Conservation (phyloP, 2,888 invertebrate species). For the Heliconius hortense region DNA sequence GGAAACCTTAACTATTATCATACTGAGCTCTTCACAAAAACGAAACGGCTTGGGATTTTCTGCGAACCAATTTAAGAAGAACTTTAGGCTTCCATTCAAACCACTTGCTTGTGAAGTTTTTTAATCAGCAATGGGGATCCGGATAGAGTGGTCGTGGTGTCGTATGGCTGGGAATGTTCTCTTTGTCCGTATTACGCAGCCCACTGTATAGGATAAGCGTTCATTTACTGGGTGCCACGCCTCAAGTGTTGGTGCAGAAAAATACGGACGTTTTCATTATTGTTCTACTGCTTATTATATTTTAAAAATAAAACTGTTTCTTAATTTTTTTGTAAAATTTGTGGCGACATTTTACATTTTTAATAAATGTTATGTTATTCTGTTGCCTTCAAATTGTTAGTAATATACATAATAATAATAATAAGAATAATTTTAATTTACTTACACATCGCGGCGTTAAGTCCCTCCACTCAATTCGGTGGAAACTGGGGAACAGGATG, state of each 20-base stretch:
- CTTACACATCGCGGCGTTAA: too few species aligned
- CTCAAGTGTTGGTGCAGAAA: constrained; percentile 38
- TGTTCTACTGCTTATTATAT: constrained; percentile 14
- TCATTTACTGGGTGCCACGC: constrained; percentile 42
- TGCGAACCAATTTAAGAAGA: constrained; percentile 29
- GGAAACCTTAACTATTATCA: constrained; percentile 37
- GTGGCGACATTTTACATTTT: background rate
- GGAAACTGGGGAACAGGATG: too few species aligned
- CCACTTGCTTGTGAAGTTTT: constrained; percentile 32
- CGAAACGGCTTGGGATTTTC: constrained; percentile 36
- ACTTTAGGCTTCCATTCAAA: constrained; percentile 28
- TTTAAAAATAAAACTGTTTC: background rate
- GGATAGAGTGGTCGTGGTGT: constrained; percentile 31
- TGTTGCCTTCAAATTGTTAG: background rate
- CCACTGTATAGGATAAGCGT: constrained; percentile 36
- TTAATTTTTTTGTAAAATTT: background rate
- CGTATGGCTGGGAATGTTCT: constrained; percentile 33
- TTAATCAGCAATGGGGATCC: constrained; percentile 38
- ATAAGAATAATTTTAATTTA: too few species aligned
- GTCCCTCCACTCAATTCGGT: too few species aligned
- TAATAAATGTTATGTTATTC: background rate
- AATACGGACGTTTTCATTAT: constrained; percentile 26
- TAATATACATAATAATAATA: too few species aligned
- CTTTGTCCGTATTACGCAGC: too few species aligned
- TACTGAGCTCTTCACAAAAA: constrained; percentile 36